Evolutionary conservation across 2,797 vertebrate genomes (phyloP).

Genomic region (Phoeniculus purpureus): DNA sequence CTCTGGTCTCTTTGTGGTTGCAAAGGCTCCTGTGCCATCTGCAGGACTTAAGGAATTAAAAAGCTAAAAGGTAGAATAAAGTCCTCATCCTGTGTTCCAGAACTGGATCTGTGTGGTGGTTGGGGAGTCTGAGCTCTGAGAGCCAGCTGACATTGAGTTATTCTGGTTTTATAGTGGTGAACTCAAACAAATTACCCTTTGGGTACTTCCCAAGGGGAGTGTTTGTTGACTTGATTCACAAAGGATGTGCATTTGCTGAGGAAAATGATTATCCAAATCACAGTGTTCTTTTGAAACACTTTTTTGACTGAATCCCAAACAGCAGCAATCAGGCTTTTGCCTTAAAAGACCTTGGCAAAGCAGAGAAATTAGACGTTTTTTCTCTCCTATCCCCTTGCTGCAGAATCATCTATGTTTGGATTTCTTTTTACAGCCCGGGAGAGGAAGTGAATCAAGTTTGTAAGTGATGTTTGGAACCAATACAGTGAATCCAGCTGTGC

Average conservation of each 20-base stretch:
- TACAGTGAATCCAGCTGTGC: neutral
- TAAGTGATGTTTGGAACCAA: constrained; percentile 50
- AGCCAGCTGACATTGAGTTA: constrained; percentile 55
- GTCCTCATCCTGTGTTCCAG: constrained; percentile 40
- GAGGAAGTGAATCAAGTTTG: constrained; percentile 59
- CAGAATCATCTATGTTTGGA: constrained; percentile 64
- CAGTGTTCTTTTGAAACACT: constrained; percentile 73
- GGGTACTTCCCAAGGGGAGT: constrained; percentile 74
- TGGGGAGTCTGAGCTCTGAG: constrained; percentile 57
- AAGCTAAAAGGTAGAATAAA: constrained; percentile 19
- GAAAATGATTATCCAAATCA: constrained; percentile 79
- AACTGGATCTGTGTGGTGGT: neutral
- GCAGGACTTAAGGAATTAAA: constrained; percentile 23
- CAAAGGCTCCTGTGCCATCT: constrained; percentile 13
- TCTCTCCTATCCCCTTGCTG: constrained; percentile 33
- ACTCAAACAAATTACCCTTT: constrained; percentile 65
- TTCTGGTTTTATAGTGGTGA: constrained; percentile 61
- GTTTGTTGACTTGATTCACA: constrained; percentile 76
- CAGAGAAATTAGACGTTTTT: constrained; percentile 63
- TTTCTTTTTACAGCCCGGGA: constrained; percentile 45
- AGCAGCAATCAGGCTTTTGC: constrained; percentile 66
- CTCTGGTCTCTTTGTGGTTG: neutral
- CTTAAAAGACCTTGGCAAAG: constrained; percentile 68
- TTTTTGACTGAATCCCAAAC: constrained; percentile 76
- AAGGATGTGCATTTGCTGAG: constrained; percentile 75